Evolutionary conservation across 2,888 invertebrate genomes (phyloP), one percentile per base, ranked within the genome.

Genomic region (Eilema caniola): DNA sequence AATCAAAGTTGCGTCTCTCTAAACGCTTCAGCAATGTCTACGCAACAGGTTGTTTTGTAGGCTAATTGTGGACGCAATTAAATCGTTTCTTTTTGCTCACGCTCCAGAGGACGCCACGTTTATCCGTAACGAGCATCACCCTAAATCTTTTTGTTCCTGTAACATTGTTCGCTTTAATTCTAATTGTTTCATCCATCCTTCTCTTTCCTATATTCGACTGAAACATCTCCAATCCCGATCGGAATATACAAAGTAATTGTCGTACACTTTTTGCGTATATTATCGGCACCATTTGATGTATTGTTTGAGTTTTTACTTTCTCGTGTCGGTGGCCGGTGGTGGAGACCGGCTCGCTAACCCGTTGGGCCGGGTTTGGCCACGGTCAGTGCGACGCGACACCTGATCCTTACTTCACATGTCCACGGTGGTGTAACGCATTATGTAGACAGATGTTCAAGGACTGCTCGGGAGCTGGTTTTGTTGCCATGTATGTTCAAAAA

Each of bases 331-430:
- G 77, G 77, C 72, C 84, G 76, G 79, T 76, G 72, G 76, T 78
- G 82, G 71, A 84, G 85, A 86, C 87, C 86, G 86, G 88, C 88
- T 89, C 86, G 79, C 77, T 62, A 91, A 93, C 93, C 87, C 87
- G 93, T 94, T 89, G 82, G 82, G 86, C 83, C 83, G 84, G 88
- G 89, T 89, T 91, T 90, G 91, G 78, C 90, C 90, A 89, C 93
- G 93, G 94, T 91, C 93, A 92, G 89, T 89, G 88, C 90, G 93
- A 91, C 91, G 86, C 88, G 94, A 94, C 94, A 95, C 93, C 94
- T 94, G 95, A 95, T 93, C 92, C 89, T 81, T 80, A 81, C 82
- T 88, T 87, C 93, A 92, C 90, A 92, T 92, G 93, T 86, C 89
- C 84, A 83, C 77, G 85, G 79, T 83, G 80, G 67, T 78, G 80